Percentiles rank a stretch among this genome's conserved stretches.
Evolutionary conservation across 2,113 vertebrate genomes (phyloP).

Genomic region (Anguilla rostrata): DNA sequence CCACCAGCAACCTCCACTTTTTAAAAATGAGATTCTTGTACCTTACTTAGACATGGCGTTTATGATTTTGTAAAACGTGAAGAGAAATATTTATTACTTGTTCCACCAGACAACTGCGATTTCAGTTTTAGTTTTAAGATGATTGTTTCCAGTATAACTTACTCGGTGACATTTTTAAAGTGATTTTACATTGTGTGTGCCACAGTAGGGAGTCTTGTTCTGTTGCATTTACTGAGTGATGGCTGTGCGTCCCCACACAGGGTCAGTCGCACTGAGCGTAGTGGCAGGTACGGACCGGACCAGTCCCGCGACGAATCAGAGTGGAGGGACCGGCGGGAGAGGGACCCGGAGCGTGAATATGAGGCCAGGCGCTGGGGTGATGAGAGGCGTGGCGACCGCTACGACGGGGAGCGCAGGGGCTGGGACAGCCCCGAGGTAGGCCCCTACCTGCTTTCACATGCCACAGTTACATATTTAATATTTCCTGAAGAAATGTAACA

Average conservation of each 20-base stretch:
- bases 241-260: conserved; percentile 55
- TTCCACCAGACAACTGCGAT: no score
- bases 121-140: no score
- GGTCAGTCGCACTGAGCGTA: conserved; percentile 90
- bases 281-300: conserved; percentile 90
- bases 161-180: no score
- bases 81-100: no score
- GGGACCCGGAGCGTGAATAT: conserved; percentile 76
- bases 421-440: conserved; percentile 83
- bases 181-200: neutral
- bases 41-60: no score
- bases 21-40: neutral
- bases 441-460: neutral
- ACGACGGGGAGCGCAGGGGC: conserved; percentile 83
- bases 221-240: neutral
- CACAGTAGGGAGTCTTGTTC: neutral
- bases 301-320: conserved; percentile 84
- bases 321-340: conserved; percentile 80
- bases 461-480: no score
- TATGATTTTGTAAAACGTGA: no score
- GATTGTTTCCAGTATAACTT: neutral
- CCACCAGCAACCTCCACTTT: neutral
- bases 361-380: conserved; percentile 84
- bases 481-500: neutral
- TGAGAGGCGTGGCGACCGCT: conserved; percentile 83